Evolutionary conservation across 1,140 invertebrate species (phyloP).

Genomic region (Mizuhopecten yessoensis): DNA sequence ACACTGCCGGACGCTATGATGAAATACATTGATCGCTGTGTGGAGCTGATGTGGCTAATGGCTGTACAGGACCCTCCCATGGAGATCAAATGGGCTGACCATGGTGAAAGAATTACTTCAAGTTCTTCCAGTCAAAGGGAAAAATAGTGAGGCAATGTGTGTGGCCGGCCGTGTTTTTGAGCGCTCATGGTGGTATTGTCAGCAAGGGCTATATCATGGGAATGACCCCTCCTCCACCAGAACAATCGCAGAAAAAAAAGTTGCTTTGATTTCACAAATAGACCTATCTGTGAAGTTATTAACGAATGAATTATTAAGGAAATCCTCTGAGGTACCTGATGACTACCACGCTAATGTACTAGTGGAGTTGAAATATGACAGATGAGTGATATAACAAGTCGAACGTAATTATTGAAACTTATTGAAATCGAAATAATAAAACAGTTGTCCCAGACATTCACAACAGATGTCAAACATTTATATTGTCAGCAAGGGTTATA

Average conservation of each 20-base stretch:
- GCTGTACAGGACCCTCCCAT: conserved; percentile 60
- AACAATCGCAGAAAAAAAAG: too few species aligned
- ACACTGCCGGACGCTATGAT: neutral
- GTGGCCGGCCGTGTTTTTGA: conserved; percentile 61
- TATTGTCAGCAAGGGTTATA: conserved; percentile 46
- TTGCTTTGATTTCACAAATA: too few species aligned
- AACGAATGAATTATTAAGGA: too few species aligned
- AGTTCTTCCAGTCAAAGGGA: conserved; percentile 52
- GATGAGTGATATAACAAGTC: too few species aligned
- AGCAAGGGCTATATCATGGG: conserved; percentile 41
- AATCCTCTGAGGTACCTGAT: too few species aligned
- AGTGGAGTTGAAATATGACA: too few species aligned
- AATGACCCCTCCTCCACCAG: neutral
- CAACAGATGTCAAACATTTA: too few species aligned
- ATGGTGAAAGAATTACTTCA: conserved; percentile 54
- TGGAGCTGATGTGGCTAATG: conserved; percentile 59
- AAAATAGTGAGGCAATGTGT: conserved; percentile 51
- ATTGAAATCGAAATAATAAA: too few species aligned
- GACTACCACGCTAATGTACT: too few species aligned
- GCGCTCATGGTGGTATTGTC: conserved; percentile 54
- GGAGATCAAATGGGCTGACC: conserved; percentile 58
- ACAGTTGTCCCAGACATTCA: too few species aligned
- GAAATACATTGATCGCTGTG: conserved; percentile 47
- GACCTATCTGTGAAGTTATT: too few species aligned
- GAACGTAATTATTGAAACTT: too few species aligned